Evolutionary conservation across 1,140 invertebrate genomes (phyloP).

Genomic region (Panulirus ornatus): DNA sequence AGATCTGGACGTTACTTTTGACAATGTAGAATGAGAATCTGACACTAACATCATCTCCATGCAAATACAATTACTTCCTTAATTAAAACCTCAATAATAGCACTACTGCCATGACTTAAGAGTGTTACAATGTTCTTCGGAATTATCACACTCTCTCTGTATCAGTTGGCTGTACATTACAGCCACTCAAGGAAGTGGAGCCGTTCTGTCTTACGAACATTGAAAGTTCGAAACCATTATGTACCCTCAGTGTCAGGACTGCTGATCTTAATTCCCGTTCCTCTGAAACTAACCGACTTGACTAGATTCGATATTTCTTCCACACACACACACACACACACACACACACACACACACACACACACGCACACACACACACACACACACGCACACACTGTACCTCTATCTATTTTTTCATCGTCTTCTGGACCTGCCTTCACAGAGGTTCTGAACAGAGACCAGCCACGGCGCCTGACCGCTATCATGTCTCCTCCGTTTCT

Average conservation of each 20-base stretch:
- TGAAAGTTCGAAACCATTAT: neutral
- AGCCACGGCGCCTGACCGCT: neutral
- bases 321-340: conserved; percentile 7
- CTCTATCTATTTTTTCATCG: neutral
- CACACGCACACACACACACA: neutral
- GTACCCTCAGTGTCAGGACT: neutral
- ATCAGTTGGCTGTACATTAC: neutral
- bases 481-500: neutral
- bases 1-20: too few relatives aligned
- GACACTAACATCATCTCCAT: too few relatives aligned
- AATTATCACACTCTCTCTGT: neutral
- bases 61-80: too few relatives aligned
- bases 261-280: neutral
- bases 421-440: neutral
- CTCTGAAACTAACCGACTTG: neutral
- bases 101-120: too few relatives aligned
- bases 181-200: neutral
- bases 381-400: neutral
- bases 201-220: neutral
- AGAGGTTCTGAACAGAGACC: neutral
- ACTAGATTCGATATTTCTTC: neutral
- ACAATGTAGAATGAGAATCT: too few relatives aligned
- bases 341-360: conserved; percentile 7
- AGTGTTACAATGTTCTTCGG: too few relatives aligned
- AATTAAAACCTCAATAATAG: too few relatives aligned